Evolutionary conservation across 2,113 vertebrate species (phyloP), one percentile per base, ranked within the genome.

Genomic region (Chaetorhynchus papuensis): DNA sequence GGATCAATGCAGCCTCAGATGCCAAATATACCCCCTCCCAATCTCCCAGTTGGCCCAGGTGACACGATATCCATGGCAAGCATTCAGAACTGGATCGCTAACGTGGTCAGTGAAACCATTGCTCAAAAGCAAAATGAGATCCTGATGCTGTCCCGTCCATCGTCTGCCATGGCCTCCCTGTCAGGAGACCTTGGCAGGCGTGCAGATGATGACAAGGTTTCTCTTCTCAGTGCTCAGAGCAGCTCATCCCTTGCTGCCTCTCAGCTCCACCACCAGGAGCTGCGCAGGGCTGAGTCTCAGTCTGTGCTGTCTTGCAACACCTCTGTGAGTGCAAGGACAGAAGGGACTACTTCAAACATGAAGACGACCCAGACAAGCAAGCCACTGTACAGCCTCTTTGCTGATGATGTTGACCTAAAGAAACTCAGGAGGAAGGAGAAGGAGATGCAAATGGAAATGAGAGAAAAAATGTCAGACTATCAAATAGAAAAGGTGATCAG

Each of bases 31-130:
- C 97, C 98, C 1, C 95, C 98, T 78, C 98, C 98, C 13, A 96
- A 95, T 18, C 94, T 99, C 17, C 96, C 96, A 9, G 98, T 98
- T 24, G 98, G 98, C 39, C 98, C 98, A 5, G 98, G 98, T 71
- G 98, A 98, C 28, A 98, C 98, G 78, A 98, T 99, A 71, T 98
- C 99, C 78, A 96, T 99, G 23, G 97, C 98, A 60, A 98, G 98
- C 81, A 99, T 99, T 93, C 99, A 99, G 95, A 99, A 98, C 96
- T 99, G 99, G 99, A 99, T 99, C 1, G 98, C 99, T 42, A 99
- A 96, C 0, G 99, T 99, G 1, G 99, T 99, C 78, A 98, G 96
- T 5, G 99, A 99, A 94, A 99, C 99, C 3, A 98, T 99, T 20
- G 98, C 98, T 70, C 99, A 99, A 93, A 99, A 99, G 97, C 99